phyloP scores from a whole-genome alignment of 1,140 invertebrate genomes.

The Aphidius ervi region DNA sequence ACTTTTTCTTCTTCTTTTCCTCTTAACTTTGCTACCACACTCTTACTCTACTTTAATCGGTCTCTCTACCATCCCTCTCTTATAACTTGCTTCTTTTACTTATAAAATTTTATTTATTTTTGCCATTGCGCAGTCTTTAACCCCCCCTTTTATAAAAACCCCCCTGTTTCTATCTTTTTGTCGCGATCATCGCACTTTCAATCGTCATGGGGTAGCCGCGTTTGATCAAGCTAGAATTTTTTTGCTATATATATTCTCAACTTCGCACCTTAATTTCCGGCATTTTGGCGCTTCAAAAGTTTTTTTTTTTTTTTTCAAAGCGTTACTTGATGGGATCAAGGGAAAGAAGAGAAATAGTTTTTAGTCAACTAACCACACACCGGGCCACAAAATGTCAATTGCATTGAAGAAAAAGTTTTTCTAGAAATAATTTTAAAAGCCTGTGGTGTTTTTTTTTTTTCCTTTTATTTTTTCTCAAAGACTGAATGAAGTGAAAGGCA shows the following conservation, averaged over 20 bases:
- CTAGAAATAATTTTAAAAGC: slow-evolving; percentile 7
- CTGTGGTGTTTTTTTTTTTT: neutral
- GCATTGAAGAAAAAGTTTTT: neutral
- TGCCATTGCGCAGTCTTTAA: neutral
- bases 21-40: slow-evolving; percentile 2
- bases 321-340: neutral
- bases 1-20: neutral
- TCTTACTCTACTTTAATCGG: neutral
- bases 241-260: neutral
- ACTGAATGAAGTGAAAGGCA: slow-evolving; percentile 12
- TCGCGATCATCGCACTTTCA: slow-evolving; percentile 13
- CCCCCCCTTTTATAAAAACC: slow-evolving; percentile 7
- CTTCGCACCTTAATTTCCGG: slow-evolving; percentile 22
- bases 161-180: slow-evolving; percentile 6
- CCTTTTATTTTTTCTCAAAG: neutral
- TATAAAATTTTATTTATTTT: neutral
- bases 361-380: neutral
- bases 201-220: slow-evolving; percentile 22
- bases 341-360: slow-evolving; percentile 6
- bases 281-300: slow-evolving; percentile 7
- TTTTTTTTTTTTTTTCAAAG: slow-evolving; percentile 2
- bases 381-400: neutral
- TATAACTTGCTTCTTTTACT: neutral
- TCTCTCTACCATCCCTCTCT: neutral
- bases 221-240: slow-evolving; percentile 2